Conservation (phyloP, 2,113 vertebrate genomes). For the Eclectus roratus region DNA sequence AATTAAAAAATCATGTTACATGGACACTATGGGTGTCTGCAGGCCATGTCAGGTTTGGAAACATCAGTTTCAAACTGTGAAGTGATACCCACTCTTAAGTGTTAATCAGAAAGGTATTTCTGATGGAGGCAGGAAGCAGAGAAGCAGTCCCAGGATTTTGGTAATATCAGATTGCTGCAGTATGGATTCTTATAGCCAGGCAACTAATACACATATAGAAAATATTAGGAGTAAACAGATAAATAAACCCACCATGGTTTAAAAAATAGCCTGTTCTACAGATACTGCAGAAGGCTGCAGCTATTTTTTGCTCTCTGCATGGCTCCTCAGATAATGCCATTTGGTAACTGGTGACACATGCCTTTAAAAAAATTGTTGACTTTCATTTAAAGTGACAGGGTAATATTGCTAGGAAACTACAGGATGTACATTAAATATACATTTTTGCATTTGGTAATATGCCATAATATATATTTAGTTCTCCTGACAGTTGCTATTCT, state of each 20-base stretch:
- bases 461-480: not conserved
- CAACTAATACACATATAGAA: not conserved
- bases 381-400: not conserved
- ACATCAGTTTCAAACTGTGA: not conserved
- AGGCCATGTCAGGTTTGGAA: not conserved
- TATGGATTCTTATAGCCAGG: not conserved
- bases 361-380: not conserved
- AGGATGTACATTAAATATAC: not conserved
- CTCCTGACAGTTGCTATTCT: not conserved
- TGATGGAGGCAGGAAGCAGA: not conserved
- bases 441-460: not conserved
- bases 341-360: conserved; percentile 11
- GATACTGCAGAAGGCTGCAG: not conserved
- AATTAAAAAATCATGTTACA: not conserved
- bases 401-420: not conserved
- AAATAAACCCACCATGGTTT: not conserved
- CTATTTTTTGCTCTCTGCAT: conserved; percentile 48
- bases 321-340: conserved; percentile 32
- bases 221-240: not conserved
- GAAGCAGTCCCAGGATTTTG: not conserved
- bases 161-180: not conserved
- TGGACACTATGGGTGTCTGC: not conserved
- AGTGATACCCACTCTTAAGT: not conserved
- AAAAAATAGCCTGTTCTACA: not conserved
- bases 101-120: not conserved